Conservation (phyloP, 2,113 vertebrate species). For the Emydocephalus ijimae region DNA sequence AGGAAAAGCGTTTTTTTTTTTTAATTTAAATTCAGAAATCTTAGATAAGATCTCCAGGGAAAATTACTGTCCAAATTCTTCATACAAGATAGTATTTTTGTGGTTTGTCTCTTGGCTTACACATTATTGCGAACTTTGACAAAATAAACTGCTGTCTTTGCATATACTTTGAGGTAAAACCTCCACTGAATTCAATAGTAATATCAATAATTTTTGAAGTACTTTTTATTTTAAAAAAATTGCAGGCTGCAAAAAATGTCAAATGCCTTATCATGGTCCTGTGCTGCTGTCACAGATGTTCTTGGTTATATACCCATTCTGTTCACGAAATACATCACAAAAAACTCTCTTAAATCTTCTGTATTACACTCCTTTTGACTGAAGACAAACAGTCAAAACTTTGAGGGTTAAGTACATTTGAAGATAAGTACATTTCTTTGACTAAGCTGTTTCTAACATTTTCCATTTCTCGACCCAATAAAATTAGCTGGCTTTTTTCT, state of each 20-base stretch:
- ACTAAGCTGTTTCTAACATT: background rate
- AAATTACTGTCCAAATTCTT: background rate
- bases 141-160: background rate
- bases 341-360: background rate
- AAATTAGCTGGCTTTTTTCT: background rate
- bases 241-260: background rate
- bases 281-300: background rate
- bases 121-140: background rate
- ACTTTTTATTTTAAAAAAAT: background rate
- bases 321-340: background rate
- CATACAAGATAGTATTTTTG: background rate
- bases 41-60: background rate
- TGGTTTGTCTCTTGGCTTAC: background rate
- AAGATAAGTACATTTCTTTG: background rate
- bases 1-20: background rate
- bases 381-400: background rate
- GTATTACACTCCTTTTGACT: background rate
- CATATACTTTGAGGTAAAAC: background rate
- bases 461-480: background rate
- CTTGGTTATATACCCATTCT: background rate
- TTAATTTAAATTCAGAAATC: background rate
- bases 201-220: background rate
- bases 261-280: background rate
- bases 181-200: background rate
- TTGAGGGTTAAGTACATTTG: background rate